A percentile compares a stretch with the other conserved stretches of the same genome.
These are phyloP conservation scores for Drosophila mettleri DNA, from an alignment of 2,888 invertebrate species.

Conservation along the genomic window DNA sequence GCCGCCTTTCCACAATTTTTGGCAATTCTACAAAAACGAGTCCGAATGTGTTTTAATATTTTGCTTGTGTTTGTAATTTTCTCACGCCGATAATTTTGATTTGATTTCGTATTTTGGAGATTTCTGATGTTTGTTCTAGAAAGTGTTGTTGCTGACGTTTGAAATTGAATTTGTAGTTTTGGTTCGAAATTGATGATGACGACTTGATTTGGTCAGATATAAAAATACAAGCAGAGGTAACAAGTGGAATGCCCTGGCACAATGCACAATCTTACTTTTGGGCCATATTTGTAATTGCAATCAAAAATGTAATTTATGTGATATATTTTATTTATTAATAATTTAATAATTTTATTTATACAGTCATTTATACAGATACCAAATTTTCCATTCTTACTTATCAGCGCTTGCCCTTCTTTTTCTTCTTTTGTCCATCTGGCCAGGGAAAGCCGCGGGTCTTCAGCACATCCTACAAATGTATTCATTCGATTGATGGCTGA, in stretches of 20 bases:
- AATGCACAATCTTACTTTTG: background rate
- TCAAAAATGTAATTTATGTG: background rate
- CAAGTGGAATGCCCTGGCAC: slow-evolving; percentile 4
- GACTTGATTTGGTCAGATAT: slow-evolving; percentile 46
- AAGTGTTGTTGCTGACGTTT: slow-evolving; percentile 46
- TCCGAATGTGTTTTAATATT: slow-evolving; percentile 19
- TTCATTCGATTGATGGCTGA: background rate
- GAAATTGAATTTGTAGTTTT: slow-evolving; percentile 25
- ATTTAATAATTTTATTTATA: background rate
- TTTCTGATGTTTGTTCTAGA: slow-evolving; percentile 57
- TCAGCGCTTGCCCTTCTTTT: slow-evolving; percentile 90
- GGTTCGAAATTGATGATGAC: slow-evolving; percentile 37
- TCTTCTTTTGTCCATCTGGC: slow-evolving; percentile 94
- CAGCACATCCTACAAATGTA: slow-evolving; percentile 89
- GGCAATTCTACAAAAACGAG: slow-evolving; percentile 40
- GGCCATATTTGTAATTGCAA: slow-evolving; percentile 7
- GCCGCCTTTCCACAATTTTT: slow-evolving; percentile 18
- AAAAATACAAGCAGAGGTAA: slow-evolving; percentile 39
- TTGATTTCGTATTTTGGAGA: slow-evolving; percentile 49
- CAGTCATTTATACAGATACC: too few species aligned
- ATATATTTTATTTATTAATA: slow-evolving; percentile 1
- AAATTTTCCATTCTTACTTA: background rate
- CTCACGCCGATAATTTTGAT: slow-evolving; percentile 47
- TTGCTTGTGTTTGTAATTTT: slow-evolving; percentile 30
- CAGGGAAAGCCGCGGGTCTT: slow-evolving; percentile 95